Conservation (phyloP, 2,113 vertebrate genomes). For the Lophura nycthemera region DNA sequence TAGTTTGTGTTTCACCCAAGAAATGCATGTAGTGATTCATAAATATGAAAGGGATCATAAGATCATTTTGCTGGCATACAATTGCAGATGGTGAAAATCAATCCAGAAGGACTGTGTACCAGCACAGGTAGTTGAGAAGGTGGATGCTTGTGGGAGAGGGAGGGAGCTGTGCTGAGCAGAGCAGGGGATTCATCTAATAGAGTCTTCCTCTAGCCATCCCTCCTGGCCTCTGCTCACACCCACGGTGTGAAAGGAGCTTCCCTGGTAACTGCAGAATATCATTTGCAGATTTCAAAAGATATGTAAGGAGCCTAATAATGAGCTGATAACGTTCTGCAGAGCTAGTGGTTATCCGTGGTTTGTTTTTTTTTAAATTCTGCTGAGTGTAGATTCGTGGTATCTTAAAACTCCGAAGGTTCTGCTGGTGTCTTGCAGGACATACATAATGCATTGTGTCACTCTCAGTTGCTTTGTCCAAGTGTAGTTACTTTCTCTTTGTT, state of each 20-base stretch:
- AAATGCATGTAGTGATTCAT: conserved; percentile 1
- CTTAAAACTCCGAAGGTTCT: neutral
- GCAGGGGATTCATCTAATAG: accelerated
- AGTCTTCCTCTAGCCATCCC: neutral
- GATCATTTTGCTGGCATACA: neutral
- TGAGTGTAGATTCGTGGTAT: neutral
- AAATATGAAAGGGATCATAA: neutral
- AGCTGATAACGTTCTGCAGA: neutral
- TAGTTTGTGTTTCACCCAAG: conserved; percentile 32
- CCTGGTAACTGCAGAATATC: neutral
- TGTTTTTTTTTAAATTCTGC: neutral
- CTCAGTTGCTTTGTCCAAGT: neutral
- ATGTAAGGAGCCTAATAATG: neutral
- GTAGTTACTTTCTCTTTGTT: neutral
- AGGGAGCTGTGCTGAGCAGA: accelerated
- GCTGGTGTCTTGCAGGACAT: neutral
- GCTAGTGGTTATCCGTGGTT: neutral
- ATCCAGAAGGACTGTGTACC: neutral
- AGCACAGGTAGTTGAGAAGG: neutral
- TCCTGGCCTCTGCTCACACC: neutral
- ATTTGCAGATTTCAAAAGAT: neutral
- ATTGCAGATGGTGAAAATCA: neutral
- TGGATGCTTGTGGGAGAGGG: neutral
- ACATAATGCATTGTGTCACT: accelerated
- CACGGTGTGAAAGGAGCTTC: neutral